Percentiles rank a stretch among this genome's conserved stretches.
These are phyloP conservation scores for Styela plicata DNA, from an alignment of 23 tunicate genomes.

Conservation along the genomic window DNA sequence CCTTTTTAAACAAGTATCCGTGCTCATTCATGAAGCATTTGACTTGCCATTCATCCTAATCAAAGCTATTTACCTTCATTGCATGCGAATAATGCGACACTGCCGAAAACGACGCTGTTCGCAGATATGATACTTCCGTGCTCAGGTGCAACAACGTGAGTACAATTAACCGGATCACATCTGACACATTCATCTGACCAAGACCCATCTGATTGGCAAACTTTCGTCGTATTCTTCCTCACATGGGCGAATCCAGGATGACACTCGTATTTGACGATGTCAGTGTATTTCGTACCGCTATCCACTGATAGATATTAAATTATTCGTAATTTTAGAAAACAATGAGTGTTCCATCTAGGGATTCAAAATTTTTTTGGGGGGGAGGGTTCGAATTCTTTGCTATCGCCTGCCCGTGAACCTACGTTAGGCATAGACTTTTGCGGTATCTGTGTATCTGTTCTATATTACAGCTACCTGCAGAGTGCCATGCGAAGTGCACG, in stretches of 20 bases:
- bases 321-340: too few species aligned
- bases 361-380: too few species aligned
- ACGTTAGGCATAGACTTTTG: too few species aligned
- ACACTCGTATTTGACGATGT: constrained; percentile 19
- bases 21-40: too few species aligned
- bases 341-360: not conserved
- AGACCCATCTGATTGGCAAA: constrained; percentile 3
- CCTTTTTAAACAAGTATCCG: too few species aligned
- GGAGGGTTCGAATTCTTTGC: too few species aligned
- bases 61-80: constrained; percentile 29
- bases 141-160: constrained; percentile 5
- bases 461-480: too few species aligned
- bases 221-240: not conserved
- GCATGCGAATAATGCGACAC: constrained; percentile 1
- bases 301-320: too few species aligned
- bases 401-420: too few species aligned
- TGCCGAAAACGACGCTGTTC: not conserved
- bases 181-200: constrained; percentile 12
- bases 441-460: too few species aligned
- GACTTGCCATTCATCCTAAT: too few species aligned
- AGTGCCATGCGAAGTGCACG: too few species aligned
- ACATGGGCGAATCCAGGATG: constrained; percentile 12
- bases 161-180: constrained; percentile 21
- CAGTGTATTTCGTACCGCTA: constrained; percentile 11
- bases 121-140: not conserved